These are phyloP conservation scores for Listronotus oregonensis DNA, from an alignment of 1,140 invertebrate genomes.

Conservation along the genomic window DNA sequence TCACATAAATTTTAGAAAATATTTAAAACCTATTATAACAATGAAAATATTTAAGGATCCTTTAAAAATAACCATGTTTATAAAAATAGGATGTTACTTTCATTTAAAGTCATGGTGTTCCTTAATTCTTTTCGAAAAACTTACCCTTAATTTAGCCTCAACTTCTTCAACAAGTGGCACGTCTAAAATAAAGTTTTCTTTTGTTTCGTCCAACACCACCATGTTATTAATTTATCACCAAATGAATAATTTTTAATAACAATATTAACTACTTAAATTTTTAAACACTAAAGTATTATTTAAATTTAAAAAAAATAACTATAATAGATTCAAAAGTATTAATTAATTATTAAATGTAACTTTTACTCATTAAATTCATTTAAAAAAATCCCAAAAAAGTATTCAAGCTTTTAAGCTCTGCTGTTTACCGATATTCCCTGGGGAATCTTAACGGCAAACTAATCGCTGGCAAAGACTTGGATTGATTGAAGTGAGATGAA, in stretches of 20 bases:
- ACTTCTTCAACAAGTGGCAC: neutral
- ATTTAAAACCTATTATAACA: too few species aligned
- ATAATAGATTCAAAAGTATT: neutral
- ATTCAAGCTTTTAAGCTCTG: neutral
- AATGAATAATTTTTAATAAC: neutral
- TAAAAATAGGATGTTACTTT: too few species aligned
- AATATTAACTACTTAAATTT: neutral
- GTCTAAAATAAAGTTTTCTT: slow-evolving; percentile 5
- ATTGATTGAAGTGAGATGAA: slow-evolving; percentile 2
- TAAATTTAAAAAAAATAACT: neutral
- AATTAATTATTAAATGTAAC: neutral
- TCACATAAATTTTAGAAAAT: too few species aligned
- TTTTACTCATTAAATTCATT: neutral
- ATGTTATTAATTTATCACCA: neutral
- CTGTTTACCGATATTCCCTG: neutral
- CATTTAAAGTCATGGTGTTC: too few species aligned
- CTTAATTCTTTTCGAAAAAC: too few species aligned
- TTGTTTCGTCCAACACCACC: slow-evolving; percentile 4
- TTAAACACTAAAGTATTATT: neutral
- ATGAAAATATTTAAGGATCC: too few species aligned
- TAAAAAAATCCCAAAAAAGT: neutral
- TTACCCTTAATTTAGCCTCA: slow-evolving; percentile 2
- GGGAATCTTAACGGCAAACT: slow-evolving; percentile 9
- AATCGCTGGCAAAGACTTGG: slow-evolving; percentile 5
- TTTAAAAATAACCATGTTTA: too few species aligned